Evolutionary conservation across 2,113 vertebrate genomes (phyloP).

Genomic region (Catharus bicknelli): DNA sequence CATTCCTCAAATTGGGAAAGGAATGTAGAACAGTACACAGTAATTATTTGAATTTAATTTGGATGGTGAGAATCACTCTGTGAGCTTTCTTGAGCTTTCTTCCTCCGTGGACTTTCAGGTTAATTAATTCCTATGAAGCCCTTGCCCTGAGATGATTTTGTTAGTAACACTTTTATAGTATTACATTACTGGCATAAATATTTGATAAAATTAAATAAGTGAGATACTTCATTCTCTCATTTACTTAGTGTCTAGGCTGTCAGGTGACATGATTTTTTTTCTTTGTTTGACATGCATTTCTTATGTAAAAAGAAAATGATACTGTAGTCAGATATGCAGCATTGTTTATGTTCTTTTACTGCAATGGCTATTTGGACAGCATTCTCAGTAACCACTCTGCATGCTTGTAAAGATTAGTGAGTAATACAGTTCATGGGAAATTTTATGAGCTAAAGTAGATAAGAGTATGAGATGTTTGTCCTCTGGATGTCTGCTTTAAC

Average conservation of each 20-base stretch:
- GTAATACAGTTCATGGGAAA: conserved; percentile 68
- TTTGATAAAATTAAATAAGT: background rate
- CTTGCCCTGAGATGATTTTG: background rate
- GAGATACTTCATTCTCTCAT: background rate
- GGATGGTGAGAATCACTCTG: background rate
- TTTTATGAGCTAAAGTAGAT: conserved; percentile 60
- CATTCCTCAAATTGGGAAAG: background rate
- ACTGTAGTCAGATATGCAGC: conserved; percentile 34
- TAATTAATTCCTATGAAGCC: conserved; percentile 4
- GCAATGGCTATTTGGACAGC: conserved; percentile 44
- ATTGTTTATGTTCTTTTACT: conserved; percentile 62
- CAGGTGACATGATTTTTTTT: background rate
- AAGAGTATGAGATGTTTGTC: conserved; percentile 57
- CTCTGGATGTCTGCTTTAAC: conserved; percentile 49
- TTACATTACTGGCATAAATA: background rate
- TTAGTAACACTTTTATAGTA: background rate
- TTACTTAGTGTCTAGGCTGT: conserved; percentile 1
- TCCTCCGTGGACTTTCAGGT: background rate
- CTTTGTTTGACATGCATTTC: background rate
- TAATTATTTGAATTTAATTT: background rate
- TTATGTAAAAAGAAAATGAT: conserved; percentile 36
- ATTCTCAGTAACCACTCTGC: conserved; percentile 50
- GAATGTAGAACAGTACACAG: background rate
- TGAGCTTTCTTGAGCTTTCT: background rate
- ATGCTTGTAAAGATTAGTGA: conserved; percentile 60